Percentiles rank a stretch among this genome's conserved stretches.
Evolutionary conservation across 2,888 invertebrate genomes (phyloP).

Genomic region (Bombyx huttoni): DNA sequence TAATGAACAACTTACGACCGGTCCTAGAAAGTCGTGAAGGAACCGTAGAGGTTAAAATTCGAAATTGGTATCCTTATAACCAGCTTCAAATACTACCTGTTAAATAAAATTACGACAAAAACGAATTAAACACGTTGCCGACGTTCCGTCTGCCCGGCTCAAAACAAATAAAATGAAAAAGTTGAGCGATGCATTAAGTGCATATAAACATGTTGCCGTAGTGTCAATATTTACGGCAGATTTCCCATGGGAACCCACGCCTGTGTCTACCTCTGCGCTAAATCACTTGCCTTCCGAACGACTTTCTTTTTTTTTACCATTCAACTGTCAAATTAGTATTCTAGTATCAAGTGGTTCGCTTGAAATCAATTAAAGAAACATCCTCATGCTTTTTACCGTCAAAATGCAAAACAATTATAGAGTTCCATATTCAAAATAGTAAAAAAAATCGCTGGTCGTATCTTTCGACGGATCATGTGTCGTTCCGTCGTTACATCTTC

Average conservation of each 20-base stretch:
- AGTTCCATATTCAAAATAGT: no score
- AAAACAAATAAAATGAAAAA: slow-evolving; percentile 67
- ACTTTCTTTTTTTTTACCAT: slow-evolving; percentile 63
- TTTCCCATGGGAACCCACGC: slow-evolving; percentile 66
- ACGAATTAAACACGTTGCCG: slow-evolving; percentile 54
- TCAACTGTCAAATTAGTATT: slow-evolving; percentile 56
- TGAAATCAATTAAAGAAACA: slow-evolving; percentile 43
- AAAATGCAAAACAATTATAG: neutral
- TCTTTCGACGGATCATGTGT: no score
- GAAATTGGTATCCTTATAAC: slow-evolving; percentile 43
- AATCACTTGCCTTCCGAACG: slow-evolving; percentile 48
- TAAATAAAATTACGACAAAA: slow-evolving; percentile 62
- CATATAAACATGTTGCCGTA: slow-evolving; percentile 69
- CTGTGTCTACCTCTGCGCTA: slow-evolving; percentile 36
- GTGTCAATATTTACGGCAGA: slow-evolving; percentile 68
- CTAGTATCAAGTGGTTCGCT: slow-evolving; percentile 19
- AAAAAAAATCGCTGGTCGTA: no score
- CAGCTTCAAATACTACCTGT: slow-evolving; percentile 54
- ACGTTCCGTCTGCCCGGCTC: slow-evolving; percentile 59
- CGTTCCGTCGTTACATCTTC: no score
- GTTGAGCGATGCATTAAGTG: slow-evolving; percentile 70
- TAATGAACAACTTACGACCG: slow-evolving; percentile 4
- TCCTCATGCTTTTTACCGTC: slow-evolving; percentile 11
- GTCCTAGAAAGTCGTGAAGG: neutral
- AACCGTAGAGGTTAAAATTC: slow-evolving; percentile 10